phyloP scores from a whole-genome alignment of 2,797 vertebrate genomes.

The Champsocephalus esox region DNA sequence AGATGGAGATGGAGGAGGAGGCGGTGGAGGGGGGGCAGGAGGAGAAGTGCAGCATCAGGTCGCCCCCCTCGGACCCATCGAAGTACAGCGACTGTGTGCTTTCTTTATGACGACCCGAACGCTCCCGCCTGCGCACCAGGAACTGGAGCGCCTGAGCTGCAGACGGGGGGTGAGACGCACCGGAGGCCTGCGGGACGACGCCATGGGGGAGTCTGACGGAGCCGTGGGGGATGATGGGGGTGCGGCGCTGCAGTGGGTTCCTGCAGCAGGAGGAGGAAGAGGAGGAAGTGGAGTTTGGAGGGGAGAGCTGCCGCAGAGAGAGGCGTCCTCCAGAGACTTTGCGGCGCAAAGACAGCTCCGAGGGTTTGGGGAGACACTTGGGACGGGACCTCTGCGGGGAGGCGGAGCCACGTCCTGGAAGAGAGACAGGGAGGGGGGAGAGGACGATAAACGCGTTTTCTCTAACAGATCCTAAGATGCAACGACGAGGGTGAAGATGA shows the following conservation, averaged over 20 bases:
- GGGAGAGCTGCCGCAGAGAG: slow-evolving; percentile 43
- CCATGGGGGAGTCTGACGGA: slow-evolving; percentile 90
- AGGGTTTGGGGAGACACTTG: slow-evolving; percentile 57
- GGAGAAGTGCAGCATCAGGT: slow-evolving; percentile 61
- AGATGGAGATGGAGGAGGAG: slow-evolving; percentile 73
- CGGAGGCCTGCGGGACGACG: slow-evolving; percentile 57
- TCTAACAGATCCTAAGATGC: background rate
- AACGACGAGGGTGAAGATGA: slow-evolving; percentile 13
- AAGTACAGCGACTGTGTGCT: slow-evolving; percentile 91
- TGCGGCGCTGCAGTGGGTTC: slow-evolving; percentile 86
- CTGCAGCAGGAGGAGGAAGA: slow-evolving; percentile 66
- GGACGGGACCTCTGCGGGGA: slow-evolving; percentile 55
- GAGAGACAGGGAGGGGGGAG: slow-evolving; percentile 35
- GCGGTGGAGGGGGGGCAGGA: slow-evolving; percentile 71
- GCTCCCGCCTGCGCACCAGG: slow-evolving; percentile 81
- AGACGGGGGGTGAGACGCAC: background rate
- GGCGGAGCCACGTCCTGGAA: slow-evolving; percentile 65
- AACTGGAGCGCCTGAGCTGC: slow-evolving; percentile 29
- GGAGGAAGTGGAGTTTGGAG: slow-evolving; percentile 62
- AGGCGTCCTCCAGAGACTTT: slow-evolving; percentile 43
- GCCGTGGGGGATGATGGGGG: slow-evolving; percentile 90
- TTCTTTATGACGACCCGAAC: slow-evolving; percentile 88
- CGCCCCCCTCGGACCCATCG: slow-evolving; percentile 68
- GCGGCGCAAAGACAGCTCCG: slow-evolving; percentile 53
- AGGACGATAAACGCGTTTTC: slow-evolving; percentile 8